These are phyloP conservation scores for Brienomyrus brachyistius DNA, from an alignment of 2,113 vertebrate species.

Conservation along the genomic window DNA sequence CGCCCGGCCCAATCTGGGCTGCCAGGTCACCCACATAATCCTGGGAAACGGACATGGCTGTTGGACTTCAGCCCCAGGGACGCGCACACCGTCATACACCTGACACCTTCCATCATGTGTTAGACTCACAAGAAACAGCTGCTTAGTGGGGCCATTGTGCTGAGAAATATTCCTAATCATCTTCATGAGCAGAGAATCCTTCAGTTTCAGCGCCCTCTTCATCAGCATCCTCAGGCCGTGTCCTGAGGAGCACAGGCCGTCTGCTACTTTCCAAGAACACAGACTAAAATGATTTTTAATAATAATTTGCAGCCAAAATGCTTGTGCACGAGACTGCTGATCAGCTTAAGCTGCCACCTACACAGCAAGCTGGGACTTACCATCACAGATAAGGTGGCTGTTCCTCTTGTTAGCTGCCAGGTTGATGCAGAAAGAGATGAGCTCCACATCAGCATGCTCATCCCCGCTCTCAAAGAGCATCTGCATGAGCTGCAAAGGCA, in stretches of 20 bases:
- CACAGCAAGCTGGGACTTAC: slow-evolving; percentile 40
- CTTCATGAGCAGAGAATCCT: slow-evolving; percentile 86
- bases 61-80: neutral
- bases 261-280: neutral
- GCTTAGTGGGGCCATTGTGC: slow-evolving; percentile 78
- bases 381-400: slow-evolving; percentile 88
- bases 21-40: slow-evolving; percentile 93
- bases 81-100: no score
- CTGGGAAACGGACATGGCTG: slow-evolving; percentile 46
- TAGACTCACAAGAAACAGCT: slow-evolving; percentile 78
- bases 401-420: slow-evolving; percentile 92
- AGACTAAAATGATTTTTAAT: neutral
- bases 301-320: neutral
- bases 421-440: slow-evolving; percentile 94
- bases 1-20: slow-evolving; percentile 79
- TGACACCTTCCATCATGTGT: neutral
- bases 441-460: slow-evolving; percentile 74
- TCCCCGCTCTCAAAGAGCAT: slow-evolving; percentile 80
- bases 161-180: slow-evolving; percentile 92
- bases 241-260: slow-evolving; percentile 49
- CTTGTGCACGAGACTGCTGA: neutral
- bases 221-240: slow-evolving; percentile 84
- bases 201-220: slow-evolving; percentile 84
- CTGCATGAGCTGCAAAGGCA: slow-evolving; percentile 75
- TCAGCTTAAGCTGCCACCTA: neutral